Conservation (phyloP, 2,797 vertebrate species). For the Jordanella pulchra region DNA sequence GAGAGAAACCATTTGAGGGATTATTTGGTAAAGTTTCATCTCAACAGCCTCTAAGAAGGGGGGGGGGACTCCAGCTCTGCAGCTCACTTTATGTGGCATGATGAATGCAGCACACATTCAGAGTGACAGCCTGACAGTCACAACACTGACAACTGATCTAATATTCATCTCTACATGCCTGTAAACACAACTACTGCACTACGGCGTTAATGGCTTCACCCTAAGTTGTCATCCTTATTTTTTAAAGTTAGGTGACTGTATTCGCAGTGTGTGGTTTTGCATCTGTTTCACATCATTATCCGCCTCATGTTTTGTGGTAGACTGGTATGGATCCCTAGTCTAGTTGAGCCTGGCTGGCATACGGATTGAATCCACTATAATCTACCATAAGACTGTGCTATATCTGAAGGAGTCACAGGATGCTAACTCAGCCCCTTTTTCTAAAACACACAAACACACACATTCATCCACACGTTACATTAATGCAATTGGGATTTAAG, state of each 20-base stretch:
- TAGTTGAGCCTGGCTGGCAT: constrained; percentile 60
- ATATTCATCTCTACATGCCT: constrained; percentile 53
- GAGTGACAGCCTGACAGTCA: constrained; percentile 62
- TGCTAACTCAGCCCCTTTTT: constrained; percentile 72
- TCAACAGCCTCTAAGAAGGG: constrained; percentile 7
- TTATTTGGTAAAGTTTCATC: constrained; percentile 9
- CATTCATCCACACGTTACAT: constrained; percentile 41
- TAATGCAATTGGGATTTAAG: constrained; percentile 69
- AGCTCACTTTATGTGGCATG: constrained; percentile 37
- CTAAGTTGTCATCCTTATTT: constrained; percentile 35
- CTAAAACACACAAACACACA: constrained; percentile 37
- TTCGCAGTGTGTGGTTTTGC: constrained; percentile 23
- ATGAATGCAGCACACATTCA: constrained; percentile 68
- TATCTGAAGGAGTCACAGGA: constrained; percentile 63
- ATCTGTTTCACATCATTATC: constrained; percentile 47
- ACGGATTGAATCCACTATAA: constrained; percentile 74
- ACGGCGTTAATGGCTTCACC: constrained; percentile 29
- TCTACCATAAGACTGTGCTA: constrained; percentile 75
- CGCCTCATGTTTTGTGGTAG: constrained; percentile 52
- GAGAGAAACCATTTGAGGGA: not conserved
- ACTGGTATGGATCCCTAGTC: constrained; percentile 57
- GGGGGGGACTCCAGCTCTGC: constrained; percentile 23
- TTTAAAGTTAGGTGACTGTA: constrained; percentile 27
- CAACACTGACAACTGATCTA: constrained; percentile 47
- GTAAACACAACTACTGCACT: constrained; percentile 23